Percentiles rank a stretch among this genome's conserved stretches.
Conservation (phyloP, 2,113 vertebrate species). For the Oxygymnocypris stewartii region DNA sequence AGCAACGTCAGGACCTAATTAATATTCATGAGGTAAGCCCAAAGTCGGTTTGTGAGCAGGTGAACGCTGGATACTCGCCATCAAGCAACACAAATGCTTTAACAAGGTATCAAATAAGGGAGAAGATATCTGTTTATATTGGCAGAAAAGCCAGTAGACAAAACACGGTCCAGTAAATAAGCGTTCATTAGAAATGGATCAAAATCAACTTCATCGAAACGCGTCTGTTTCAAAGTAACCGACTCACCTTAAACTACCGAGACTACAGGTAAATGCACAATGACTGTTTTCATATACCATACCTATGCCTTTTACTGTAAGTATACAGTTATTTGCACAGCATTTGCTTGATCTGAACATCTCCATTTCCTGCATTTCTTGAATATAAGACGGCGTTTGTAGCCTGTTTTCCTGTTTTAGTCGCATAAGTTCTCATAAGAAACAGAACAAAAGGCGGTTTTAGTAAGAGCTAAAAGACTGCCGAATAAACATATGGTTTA, state of each 20-base stretch:
- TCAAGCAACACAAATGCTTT: neutral
- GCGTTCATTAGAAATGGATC: neutral
- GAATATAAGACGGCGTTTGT: neutral
- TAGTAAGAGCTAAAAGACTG: neutral
- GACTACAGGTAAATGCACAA: slow-evolving; percentile 12
- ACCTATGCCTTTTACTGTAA: neutral
- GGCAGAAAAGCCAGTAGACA: neutral
- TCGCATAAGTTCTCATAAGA: neutral
- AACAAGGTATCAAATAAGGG: neutral
- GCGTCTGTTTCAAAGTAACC: neutral
- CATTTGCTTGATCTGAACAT: neutral
- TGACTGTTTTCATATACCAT: neutral
- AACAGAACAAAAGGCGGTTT: neutral
- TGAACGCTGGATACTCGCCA: neutral
- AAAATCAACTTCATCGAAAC: slow-evolving; percentile 1
- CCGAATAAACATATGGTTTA: neutral
- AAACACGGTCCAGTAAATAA: neutral
- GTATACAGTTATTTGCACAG: too few species aligned
- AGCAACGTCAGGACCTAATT: slow-evolving; percentile 18
- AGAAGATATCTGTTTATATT: neutral
- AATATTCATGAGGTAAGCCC: slow-evolving; percentile 6
- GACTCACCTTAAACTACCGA: slow-evolving; percentile 4
- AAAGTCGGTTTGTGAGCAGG: slow-evolving; percentile 18
- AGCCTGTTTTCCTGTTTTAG: neutral
- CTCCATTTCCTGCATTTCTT: neutral